Conservation (phyloP, 2,113 vertebrate genomes). For the Hippocampus mohnikei region DNA sequence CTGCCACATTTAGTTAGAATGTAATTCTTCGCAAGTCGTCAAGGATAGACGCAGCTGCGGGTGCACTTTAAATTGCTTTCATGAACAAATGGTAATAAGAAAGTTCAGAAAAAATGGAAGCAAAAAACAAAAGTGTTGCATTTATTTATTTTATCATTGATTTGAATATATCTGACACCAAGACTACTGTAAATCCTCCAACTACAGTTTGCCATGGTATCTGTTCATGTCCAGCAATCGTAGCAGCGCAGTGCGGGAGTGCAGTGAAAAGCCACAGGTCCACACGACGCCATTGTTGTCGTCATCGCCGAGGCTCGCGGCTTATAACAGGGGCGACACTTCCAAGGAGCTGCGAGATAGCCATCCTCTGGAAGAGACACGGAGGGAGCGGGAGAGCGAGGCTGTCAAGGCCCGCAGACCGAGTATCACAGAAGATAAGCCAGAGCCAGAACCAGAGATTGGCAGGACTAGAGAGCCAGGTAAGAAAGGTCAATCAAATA, state of each 20-base stretch:
- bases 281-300: constrained; percentile 46
- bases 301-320: constrained; percentile 62
- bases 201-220: not conserved
- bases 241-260: constrained; percentile 80
- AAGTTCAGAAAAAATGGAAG: too few species aligned
- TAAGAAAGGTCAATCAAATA: not conserved
- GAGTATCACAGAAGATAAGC: constrained; percentile 79
- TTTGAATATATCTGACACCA: too few species aligned
- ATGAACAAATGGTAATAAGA: too few species aligned
- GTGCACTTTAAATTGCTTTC: too few species aligned
- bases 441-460: constrained; percentile 65
- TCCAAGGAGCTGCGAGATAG: constrained; percentile 84
- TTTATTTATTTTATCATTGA: too few species aligned
- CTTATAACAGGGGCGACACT: constrained; percentile 77
- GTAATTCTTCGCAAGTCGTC: too few species aligned
- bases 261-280: constrained; percentile 82
- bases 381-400: constrained; percentile 70
- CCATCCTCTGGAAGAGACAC: constrained; percentile 77
- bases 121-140: too few species aligned
- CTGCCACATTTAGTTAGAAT: too few species aligned
- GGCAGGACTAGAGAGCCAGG: constrained; percentile 76
- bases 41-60: too few species aligned
- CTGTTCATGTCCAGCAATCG: constrained; percentile 50
- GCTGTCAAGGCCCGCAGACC: constrained; percentile 80
- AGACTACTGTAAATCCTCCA: not conserved